Conservation (phyloP, 2,888 invertebrate species). For the Ellobium chinense region DNA sequence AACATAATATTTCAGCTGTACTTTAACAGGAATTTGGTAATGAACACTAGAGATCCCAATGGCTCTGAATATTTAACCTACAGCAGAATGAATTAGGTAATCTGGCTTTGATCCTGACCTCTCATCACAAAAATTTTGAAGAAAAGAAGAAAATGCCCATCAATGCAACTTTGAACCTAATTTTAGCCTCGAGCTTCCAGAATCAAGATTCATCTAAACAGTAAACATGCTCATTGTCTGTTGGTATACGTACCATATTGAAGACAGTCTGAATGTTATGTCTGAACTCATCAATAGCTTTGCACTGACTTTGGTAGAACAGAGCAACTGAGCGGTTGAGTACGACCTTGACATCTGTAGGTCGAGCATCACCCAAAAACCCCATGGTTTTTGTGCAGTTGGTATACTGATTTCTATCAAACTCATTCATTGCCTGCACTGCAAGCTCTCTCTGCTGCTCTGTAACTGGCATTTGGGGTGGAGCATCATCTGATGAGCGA, state of each 20-base stretch:
- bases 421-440: slow-evolving; percentile 83
- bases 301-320: slow-evolving; percentile 84
- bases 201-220: too few species aligned
- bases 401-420: slow-evolving; percentile 84
- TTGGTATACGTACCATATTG: slow-evolving; percentile 59
- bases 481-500: slow-evolving; percentile 35
- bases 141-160: too few species aligned
- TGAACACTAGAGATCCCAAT: too few species aligned
- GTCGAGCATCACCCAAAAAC: slow-evolving; percentile 82
- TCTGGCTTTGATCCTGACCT: too few species aligned
- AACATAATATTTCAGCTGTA: too few species aligned
- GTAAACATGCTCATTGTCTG: too few species aligned
- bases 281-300: slow-evolving; percentile 85
- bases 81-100: too few species aligned
- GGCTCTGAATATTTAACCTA: too few species aligned
- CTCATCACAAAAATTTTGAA: too few species aligned
- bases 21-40: too few species aligned
- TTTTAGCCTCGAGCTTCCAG: too few species aligned
- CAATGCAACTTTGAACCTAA: too few species aligned
- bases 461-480: slow-evolving; percentile 71
- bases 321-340: slow-evolving; percentile 92
- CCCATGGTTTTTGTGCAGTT: slow-evolving; percentile 83
- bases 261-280: slow-evolving; percentile 67
- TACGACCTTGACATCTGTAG: slow-evolving; percentile 85
- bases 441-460: slow-evolving; percentile 83